phyloP scores from a whole-genome alignment of 2,888 invertebrate species.

The Lepidonotus clava region DNA sequence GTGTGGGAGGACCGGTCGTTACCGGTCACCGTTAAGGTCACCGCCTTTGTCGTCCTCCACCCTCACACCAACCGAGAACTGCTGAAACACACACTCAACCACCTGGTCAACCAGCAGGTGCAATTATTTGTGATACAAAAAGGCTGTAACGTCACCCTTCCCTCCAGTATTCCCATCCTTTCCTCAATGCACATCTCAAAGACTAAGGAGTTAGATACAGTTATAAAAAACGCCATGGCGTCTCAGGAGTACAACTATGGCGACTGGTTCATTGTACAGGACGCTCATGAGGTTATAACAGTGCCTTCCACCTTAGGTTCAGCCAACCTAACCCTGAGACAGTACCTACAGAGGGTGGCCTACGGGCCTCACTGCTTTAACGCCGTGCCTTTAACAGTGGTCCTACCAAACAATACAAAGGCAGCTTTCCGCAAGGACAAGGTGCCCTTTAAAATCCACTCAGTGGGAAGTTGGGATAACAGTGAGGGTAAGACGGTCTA shows the following conservation, averaged over 20 bases:
- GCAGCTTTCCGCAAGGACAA: background rate
- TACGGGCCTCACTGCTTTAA: slow-evolving; percentile 26
- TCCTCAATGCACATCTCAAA: background rate
- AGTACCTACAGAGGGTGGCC: slow-evolving; percentile 16
- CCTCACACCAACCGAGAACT: background rate
- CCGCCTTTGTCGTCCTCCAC: slow-evolving; percentile 27
- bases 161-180: background rate
- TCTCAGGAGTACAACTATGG: slow-evolving; percentile 26
- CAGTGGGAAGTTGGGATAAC: background rate
- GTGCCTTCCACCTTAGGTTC: slow-evolving; percentile 4
- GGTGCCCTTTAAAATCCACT: slow-evolving; percentile 21
- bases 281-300: slow-evolving; percentile 32
- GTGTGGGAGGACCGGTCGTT: slow-evolving; percentile 8
- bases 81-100: background rate
- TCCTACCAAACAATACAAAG: no score
- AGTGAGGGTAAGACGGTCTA: background rate
- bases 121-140: slow-evolving; percentile 14
- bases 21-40: background rate
- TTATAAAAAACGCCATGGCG: background rate
- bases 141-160: slow-evolving; percentile 14
- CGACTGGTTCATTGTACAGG: slow-evolving; percentile 44
- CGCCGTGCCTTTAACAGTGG: background rate
- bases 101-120: background rate
- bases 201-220: background rate
- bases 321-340: background rate